Base-by-base conservation (phyloP, 2,797 vertebrate species). In the Myotis findleyi region DNA sequence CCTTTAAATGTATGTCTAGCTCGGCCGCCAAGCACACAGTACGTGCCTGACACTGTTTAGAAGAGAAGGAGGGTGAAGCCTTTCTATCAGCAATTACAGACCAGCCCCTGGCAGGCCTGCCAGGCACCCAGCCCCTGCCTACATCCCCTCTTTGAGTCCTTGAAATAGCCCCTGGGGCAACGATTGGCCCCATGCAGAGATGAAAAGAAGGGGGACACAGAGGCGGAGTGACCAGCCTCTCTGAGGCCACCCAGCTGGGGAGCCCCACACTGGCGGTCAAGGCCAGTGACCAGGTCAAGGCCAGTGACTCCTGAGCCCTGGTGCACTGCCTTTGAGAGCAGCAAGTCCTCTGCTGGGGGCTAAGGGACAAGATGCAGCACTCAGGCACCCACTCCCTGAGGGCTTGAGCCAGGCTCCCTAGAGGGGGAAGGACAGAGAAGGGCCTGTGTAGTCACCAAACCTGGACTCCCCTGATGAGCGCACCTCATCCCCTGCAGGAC, bases 141-240 rank as follows among this genome's bases (percentile, higher is more conserved):
- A 47, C 8, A 5, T 20, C 33, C 33, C 18, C 23, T 27, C 75
- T 30, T 7, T 13, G 20, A 47, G 47, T 49, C 68, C 69, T 13
- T 1, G 14, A 18, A 51, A 33, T 21, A 66, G 30, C 36, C 23
- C 33, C 36, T 0, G 0, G n/a, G 47, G n/a, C 51, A 30, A 18
- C 0, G 2, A 27, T 4, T 21, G 51, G 21, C 14, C n/a, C 36
- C 51, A 1, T 0, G 2, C 1, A 2, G 57, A 66, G 77, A 38
- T 18, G 10, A 49, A 36, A 9, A 27, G 55, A n/a, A 82, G 47
- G 44, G 44, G 44, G 53, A 25, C 75, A 59, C 4, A 25, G 55
- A 13, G 51, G 64, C 33, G 21, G 18, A 86, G 68, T 13, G 64
- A 23, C 30, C 2, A 10, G 33, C 38, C 44, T 4, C n/a, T 23